Percentiles rank a stretch among this genome's conserved stretches.
These are phyloP conservation scores for Gari tellinella DNA, from an alignment of 2,888 invertebrate species.

Conservation along the genomic window DNA sequence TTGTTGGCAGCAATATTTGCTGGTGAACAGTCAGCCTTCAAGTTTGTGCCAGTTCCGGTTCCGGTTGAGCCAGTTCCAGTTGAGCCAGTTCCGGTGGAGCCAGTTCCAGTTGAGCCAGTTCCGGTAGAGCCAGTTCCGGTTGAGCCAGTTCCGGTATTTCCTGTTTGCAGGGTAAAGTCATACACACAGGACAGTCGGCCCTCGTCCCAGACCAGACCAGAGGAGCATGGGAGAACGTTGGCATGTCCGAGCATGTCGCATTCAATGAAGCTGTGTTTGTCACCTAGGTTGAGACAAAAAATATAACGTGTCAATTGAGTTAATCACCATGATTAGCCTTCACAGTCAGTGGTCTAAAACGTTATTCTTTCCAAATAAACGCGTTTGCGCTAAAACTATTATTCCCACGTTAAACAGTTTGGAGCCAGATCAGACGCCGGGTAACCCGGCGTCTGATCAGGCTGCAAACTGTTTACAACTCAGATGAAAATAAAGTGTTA, in stretches of 20 bases:
- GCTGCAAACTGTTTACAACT: too few relatives aligned
- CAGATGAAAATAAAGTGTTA: too few relatives aligned
- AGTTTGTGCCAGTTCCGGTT: constrained; percentile 16
- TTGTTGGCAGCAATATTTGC: constrained; percentile 47
- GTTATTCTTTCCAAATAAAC: too few relatives aligned
- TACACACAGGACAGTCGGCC: constrained; percentile 69
- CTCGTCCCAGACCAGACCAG: constrained; percentile 72
- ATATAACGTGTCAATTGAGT: too few relatives aligned
- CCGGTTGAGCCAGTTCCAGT: constrained; percentile 16
- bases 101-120: constrained; percentile 24
- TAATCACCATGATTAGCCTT: too few relatives aligned
- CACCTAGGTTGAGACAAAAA: constrained; percentile 25
- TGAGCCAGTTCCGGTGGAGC: constrained; percentile 21
- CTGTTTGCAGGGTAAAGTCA: constrained; percentile 36
- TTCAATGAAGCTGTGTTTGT: constrained; percentile 69
- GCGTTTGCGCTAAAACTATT: too few relatives aligned
- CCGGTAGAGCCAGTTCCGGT: constrained; percentile 22
- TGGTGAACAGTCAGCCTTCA: constrained; percentile 54
- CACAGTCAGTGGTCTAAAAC: too few relatives aligned
- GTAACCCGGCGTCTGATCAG: too few relatives aligned
- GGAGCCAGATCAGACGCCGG: too few relatives aligned
- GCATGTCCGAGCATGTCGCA: constrained; percentile 71
- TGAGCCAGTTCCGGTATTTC: constrained; percentile 12
- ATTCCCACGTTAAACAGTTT: too few relatives aligned
- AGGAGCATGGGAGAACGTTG: constrained; percentile 66